A percentile compares a stretch with the other conserved stretches of the same genome.
These are phyloP conservation scores for Oscheius sp. DNA, from an alignment of 2,888 invertebrate genomes.

Conservation along the genomic window DNA sequence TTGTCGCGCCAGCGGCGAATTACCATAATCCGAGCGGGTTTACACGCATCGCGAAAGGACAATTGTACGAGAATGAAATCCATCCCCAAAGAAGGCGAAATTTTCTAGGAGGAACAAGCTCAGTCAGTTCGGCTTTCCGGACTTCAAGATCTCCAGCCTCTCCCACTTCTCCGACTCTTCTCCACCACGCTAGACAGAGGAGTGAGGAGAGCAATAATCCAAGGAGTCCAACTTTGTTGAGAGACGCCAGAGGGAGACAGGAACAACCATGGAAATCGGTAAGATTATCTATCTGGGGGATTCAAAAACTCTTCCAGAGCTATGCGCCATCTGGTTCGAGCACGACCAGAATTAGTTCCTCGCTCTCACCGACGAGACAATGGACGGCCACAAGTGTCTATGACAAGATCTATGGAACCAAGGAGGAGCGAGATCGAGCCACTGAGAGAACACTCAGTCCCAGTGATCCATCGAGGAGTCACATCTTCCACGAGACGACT, in stretches of 20 bases:
- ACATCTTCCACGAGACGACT: constrained; percentile 43
- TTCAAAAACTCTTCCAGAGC: neutral
- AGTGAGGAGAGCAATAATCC: constrained; percentile 41
- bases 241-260: constrained; percentile 38
- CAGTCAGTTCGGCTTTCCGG: constrained; percentile 44
- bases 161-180: constrained; percentile 53
- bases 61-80: neutral
- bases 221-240: constrained; percentile 42
- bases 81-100: too few species aligned
- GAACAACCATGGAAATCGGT: constrained; percentile 54
- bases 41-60: neutral
- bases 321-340: constrained; percentile 30
- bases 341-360: constrained; percentile 43
- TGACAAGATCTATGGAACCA: constrained; percentile 44
- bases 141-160: constrained; percentile 43
- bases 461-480: constrained; percentile 26
- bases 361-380: constrained; percentile 46
- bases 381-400: constrained; percentile 45
- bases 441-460: constrained; percentile 35
- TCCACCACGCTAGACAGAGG: constrained; percentile 48
- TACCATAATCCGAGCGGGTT: constrained; percentile 29
- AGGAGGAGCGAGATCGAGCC: constrained; percentile 5
- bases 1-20: constrained; percentile 17
- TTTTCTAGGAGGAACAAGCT: constrained; percentile 44
- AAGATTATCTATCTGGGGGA: neutral